Evolutionary conservation across 2,888 invertebrate genomes (phyloP).

Genomic region (Lordiphosa andalusiaca): DNA sequence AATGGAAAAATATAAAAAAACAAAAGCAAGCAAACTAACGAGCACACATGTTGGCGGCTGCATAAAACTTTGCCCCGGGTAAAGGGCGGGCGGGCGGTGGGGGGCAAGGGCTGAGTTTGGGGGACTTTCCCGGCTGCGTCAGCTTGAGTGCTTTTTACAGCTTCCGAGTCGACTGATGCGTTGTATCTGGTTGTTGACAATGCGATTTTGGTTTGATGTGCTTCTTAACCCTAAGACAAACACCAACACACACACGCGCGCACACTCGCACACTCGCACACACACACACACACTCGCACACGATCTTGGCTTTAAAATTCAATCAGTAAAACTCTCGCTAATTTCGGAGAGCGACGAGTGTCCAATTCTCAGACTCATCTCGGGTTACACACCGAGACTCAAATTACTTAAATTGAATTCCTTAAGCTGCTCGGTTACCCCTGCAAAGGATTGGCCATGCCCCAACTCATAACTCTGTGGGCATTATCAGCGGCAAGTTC

Average conservation of each 20-base stretch:
- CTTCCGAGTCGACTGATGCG: slow-evolving; percentile 3
- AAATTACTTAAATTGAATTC: slow-evolving; percentile 27
- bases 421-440: slow-evolving; percentile 10
- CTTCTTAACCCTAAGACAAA: no score
- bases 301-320: neutral
- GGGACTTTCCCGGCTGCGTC: no score
- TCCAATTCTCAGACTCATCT: slow-evolving; percentile 11
- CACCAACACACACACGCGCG: no score
- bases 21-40: no score
- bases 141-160: slow-evolving; percentile 12
- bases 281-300: no score
- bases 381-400: slow-evolving; percentile 11
- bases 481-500: slow-evolving; percentile 34
- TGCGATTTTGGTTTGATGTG: no score
- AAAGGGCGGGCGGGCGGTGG: neutral
- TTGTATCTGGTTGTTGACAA: slow-evolving; percentile 1
- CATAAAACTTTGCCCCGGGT: neutral
- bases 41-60: slow-evolving; percentile 7
- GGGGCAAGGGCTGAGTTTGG: neutral
- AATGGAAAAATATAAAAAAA: no score
- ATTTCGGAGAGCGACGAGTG: slow-evolving; percentile 36
- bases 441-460: slow-evolving; percentile 3
- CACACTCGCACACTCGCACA: no score
- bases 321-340: slow-evolving; percentile 39
- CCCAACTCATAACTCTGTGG: slow-evolving; percentile 27